Evolutionary conservation across 2,797 vertebrate genomes (phyloP).

Genomic region (Meriones psammophilus): DNA sequence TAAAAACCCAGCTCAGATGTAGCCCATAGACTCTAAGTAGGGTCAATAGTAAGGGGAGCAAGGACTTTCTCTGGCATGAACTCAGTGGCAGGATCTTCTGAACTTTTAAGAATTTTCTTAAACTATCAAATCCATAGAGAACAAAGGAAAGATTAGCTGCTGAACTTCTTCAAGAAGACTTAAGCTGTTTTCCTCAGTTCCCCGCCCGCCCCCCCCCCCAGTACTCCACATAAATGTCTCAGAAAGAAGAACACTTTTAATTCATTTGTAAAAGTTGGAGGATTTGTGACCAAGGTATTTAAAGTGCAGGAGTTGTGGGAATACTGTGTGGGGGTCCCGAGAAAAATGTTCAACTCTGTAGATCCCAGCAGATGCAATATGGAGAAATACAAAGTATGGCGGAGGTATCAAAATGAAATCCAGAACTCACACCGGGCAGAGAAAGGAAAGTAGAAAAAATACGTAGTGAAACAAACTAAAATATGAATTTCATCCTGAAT

Average conservation of each 20-base stretch:
- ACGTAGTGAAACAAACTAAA: neutral
- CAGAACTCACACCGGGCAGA: neutral
- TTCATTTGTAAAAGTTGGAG: neutral
- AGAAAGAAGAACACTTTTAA: neutral
- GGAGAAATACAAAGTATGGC: neutral
- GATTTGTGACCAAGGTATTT: neutral
- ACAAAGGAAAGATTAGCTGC: neutral
- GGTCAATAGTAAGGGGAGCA: too few relatives aligned
- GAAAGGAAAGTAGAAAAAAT: neutral
- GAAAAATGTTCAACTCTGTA: neutral
- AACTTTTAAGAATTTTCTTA: neutral
- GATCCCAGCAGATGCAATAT: neutral
- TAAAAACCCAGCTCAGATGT: too few relatives aligned
- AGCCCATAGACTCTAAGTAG: too few relatives aligned
- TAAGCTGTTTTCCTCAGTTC: neutral
- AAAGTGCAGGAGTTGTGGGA: neutral
- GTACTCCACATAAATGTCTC: neutral
- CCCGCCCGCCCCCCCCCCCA: too few relatives aligned
- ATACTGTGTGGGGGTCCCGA: neutral
- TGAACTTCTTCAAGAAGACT: neutral
- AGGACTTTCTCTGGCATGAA: too few relatives aligned
- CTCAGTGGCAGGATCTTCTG: too few relatives aligned
- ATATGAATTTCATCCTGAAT: neutral
- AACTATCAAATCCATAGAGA: neutral
- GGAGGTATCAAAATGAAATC: neutral